Base-by-base conservation (phyloP, 2,888 invertebrate genomes). In the Clanis bilineata region DNA sequence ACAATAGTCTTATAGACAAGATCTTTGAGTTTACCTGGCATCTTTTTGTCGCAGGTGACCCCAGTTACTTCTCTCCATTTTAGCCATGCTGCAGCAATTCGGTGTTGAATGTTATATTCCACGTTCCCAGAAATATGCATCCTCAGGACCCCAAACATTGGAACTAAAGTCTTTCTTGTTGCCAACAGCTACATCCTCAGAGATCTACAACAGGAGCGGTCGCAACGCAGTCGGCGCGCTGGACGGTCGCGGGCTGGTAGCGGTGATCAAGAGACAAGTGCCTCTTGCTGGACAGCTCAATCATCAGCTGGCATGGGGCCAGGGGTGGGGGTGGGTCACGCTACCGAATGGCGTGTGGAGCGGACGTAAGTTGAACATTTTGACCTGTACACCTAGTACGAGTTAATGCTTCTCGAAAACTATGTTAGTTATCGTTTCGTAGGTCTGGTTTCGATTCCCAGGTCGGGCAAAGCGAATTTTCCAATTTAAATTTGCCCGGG, bases 271-370 rank as follows among this genome's bases (percentile, higher is more conserved):
- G 73, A 73, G 92, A 1, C 92, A 92, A 70, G 92, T 93, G 25
- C 92, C 92, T 0, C 79, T 92, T 45, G 92, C 92, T 0, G 92
- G 92, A 0, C 86, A 94, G 83, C 92, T 90, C 74, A 94, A 85
- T 81, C 94, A 84, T 76, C 93, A 85, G 82, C 93, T 82, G 73
- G 93, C 93, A 69, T 96, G 95, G 95, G 95, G 95, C 3, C 95
- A 95, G 71, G 95, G 95, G 54, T 95, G 95, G 95, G 95, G 95
- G 1, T 95, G 95, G 95, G 94, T 95, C 59, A 95, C 94, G 12
- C 77, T 94, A 72, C 94, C 94, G 10, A 94, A 94, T 62, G 94
- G 94, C 7, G 94, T 94, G 1, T 94, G 94, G 94, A 94, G 94
- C 70, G 94, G 94, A 74, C 93, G 94, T 93, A 69, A 90, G 91